These are phyloP conservation scores for Caenorhabditis elegans DNA, from an alignment of 1,140 invertebrate species.

Conservation along the genomic window WBcel235 BX284604.4:580001-580500, in stretches of 20 bases:
- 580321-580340: no score
- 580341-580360: conserved; percentile 75
- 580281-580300: no score
- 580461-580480: no score
- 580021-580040: conserved; percentile 89
- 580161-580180: conserved; percentile 91
- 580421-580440: not conserved
- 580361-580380: conserved; percentile 71
- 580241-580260: not conserved
- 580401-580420: not conserved
- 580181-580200: conserved; percentile 96
- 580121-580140: conserved; percentile 73
- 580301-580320: no score
- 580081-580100: conserved; percentile 64
- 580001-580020: conserved; percentile 94
- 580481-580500: not conserved
- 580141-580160: conserved; percentile 83
- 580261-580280: conserved; percentile 35
- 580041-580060: conserved; percentile 68
- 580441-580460: not conserved
- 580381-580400: not conserved
- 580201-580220: conserved; percentile 95
- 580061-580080: conserved; percentile 78
- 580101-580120: conserved; percentile 73
- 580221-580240: conserved; percentile 83